Evolutionary conservation across 2,888 invertebrate genomes (phyloP).

Genomic region (Spisula solida): DNA sequence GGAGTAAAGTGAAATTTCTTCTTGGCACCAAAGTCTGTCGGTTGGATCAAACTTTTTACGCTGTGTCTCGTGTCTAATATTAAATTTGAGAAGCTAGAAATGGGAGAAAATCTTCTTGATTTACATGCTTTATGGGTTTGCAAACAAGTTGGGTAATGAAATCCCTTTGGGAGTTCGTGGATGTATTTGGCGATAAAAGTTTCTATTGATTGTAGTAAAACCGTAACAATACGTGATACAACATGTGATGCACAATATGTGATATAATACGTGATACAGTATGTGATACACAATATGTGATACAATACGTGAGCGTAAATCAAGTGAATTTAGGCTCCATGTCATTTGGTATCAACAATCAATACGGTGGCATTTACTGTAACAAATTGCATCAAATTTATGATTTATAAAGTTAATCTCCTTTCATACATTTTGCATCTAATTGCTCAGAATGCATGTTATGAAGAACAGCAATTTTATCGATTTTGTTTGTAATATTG

Average conservation of each 20-base stretch:
- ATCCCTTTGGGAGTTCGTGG: conserved; percentile 25
- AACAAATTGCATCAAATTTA: conserved; percentile 18
- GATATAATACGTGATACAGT: no score
- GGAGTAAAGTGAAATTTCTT: conserved; percentile 15
- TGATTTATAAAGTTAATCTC: conserved; percentile 6
- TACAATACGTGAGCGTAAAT: neutral
- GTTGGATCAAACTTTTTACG: neutral
- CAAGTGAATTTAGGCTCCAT: neutral
- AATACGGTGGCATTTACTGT: neutral
- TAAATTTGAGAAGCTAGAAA: neutral
- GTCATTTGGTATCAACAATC: neutral
- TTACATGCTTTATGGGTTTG: conserved; percentile 17
- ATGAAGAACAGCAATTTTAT: neutral
- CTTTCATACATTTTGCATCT: neutral
- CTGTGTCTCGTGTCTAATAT: neutral
- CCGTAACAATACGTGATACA: neutral
- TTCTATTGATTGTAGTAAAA: conserved; percentile 36
- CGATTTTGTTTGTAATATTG: conserved; percentile 1
- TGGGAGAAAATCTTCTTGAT: conserved; percentile 17
- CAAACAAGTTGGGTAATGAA: conserved; percentile 30
- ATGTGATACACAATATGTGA: no score
- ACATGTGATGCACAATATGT: neutral
- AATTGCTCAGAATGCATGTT: no score
- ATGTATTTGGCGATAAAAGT: conserved; percentile 37
- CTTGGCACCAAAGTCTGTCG: conserved; percentile 1